phyloP scores from a whole-genome alignment of 1,140 invertebrate species.

The Papilio polytes region DNA sequence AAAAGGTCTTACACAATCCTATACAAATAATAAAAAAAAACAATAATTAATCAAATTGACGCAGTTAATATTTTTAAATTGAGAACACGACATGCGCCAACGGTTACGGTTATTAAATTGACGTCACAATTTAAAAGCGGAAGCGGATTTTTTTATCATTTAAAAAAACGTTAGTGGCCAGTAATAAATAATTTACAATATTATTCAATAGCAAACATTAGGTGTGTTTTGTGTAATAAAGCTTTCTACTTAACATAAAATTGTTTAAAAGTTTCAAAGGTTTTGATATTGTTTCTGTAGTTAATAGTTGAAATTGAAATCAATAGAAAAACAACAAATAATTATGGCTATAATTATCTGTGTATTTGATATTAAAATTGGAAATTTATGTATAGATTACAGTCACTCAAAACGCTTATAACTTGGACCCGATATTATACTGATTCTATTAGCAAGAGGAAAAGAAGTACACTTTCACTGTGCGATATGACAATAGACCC shows the following conservation, averaged over 20 bases:
- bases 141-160: not conserved
- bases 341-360: no score
- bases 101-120: not conserved
- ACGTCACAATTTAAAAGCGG: not conserved
- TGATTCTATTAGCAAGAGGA: slow-evolving; percentile 30
- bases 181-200: not conserved
- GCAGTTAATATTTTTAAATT: slow-evolving; percentile 31
- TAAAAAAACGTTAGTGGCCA: not conserved
- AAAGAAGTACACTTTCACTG: slow-evolving; percentile 9
- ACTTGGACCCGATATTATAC: not conserved
- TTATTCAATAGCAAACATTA: no score
- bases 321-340: no score
- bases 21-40: slow-evolving; percentile 7
- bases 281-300: no score
- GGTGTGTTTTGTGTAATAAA: no score
- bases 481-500: slow-evolving; percentile 1
- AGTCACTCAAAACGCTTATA: not conserved
- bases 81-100: slow-evolving; percentile 16
- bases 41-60: slow-evolving; percentile 29
- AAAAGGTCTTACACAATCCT: not conserved
- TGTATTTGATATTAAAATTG: no score
- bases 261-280: no score
- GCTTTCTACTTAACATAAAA: no score
- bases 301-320: no score
- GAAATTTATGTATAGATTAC: no score